Conservation (phyloP, 2,797 vertebrate species). For the Danio choprae region DNA sequence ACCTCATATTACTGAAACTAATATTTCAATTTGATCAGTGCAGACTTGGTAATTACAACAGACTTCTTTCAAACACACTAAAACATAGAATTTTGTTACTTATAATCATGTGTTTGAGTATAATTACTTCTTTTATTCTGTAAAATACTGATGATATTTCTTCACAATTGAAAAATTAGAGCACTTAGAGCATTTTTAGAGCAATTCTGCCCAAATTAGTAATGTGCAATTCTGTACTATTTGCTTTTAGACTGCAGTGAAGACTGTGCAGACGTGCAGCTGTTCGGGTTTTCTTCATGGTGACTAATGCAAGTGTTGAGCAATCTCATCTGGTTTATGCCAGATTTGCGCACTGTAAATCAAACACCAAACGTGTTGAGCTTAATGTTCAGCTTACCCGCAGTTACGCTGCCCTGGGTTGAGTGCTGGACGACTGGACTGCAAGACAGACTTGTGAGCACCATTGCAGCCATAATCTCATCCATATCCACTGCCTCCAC, state of each 20-base stretch:
- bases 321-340: conserved; percentile 2
- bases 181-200: too few relatives aligned
- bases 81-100: too few relatives aligned
- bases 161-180: too few relatives aligned
- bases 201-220: too few relatives aligned
- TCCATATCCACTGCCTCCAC: conserved; percentile 87
- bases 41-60: too few relatives aligned
- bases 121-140: too few relatives aligned
- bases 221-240: background rate
- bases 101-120: too few relatives aligned
- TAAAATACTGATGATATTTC: too few relatives aligned
- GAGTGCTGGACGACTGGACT: conserved; percentile 88
- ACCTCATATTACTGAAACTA: too few relatives aligned
- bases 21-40: too few relatives aligned
- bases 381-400: conserved; percentile 72
- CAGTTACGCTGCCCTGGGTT: conserved; percentile 65
- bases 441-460: conserved; percentile 92
- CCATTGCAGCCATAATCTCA: conserved; percentile 94
- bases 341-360: background rate
- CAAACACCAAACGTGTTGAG: background rate
- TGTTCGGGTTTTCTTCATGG: background rate
- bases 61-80: too few relatives aligned
- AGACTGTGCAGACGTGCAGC: background rate
- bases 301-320: conserved; percentile 14
- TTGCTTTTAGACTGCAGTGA: background rate